phyloP scores from a whole-genome alignment of 2,888 invertebrate genomes.

The Tinea semifulvella region DNA sequence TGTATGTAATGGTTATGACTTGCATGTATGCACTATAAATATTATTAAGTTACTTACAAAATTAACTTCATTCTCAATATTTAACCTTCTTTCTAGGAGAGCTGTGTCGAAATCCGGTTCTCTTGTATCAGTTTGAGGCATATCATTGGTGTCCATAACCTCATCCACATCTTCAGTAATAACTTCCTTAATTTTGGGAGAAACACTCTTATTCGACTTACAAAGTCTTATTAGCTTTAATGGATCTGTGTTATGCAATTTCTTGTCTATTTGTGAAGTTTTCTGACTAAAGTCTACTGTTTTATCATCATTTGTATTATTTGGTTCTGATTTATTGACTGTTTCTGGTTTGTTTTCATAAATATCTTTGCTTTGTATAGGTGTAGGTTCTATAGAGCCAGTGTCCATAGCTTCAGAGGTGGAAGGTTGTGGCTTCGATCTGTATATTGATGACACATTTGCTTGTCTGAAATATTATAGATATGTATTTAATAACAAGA shows the following conservation, averaged over 20 bases:
- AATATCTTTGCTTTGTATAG: neutral
- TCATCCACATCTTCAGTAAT: conserved; percentile 13
- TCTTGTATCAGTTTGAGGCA: conserved; percentile 16
- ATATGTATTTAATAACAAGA: neutral
- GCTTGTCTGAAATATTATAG: conserved; percentile 65
- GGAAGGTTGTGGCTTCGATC: conserved; percentile 26
- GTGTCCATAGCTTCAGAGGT: neutral
- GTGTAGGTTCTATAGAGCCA: neutral
- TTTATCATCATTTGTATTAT: conserved; percentile 17
- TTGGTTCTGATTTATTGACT: too few relatives aligned
- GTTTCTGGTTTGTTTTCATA: too few relatives aligned
- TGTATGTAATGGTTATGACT: too few relatives aligned
- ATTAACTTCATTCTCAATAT: conserved; percentile 56
- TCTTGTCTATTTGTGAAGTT: conserved; percentile 17
- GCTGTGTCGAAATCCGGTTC: neutral
- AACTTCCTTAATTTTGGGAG: conserved; percentile 17
- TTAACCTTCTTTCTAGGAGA: conserved; percentile 42
- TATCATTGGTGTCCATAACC: conserved; percentile 17
- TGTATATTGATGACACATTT: conserved; percentile 68
- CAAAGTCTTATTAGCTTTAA: conserved; percentile 29
- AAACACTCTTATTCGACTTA: conserved; percentile 21
- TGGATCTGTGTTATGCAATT: conserved; percentile 26
- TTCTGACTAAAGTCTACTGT: neutral
- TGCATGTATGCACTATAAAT: too few relatives aligned
- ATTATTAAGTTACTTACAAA: conserved; percentile 46